A percentile compares a stretch with the other conserved stretches of the same genome.
Conservation (phyloP, 2,113 vertebrate species). For the Uria aalge region DNA sequence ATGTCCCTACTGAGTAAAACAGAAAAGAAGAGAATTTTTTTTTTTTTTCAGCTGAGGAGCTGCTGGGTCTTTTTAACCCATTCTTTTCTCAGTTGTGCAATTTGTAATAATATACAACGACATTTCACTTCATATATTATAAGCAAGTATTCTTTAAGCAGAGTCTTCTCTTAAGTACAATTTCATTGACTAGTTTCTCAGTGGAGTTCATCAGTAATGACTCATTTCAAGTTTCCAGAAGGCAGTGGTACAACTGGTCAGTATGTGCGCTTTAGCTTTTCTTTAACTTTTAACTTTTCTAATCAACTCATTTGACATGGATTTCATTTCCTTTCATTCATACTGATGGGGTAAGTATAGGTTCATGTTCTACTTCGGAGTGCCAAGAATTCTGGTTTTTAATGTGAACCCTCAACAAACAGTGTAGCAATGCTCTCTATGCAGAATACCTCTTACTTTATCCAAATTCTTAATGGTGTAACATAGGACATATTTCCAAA, state of each 20-base stretch:
- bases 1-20: not conserved
- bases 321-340: not conserved
- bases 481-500: not conserved
- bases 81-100: not conserved
- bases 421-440: not conserved
- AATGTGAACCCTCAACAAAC: not conserved
- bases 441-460: not conserved
- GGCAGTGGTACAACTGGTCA: not conserved
- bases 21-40: not conserved
- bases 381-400: not conserved
- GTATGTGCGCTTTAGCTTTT: not conserved
- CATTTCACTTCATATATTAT: not conserved
- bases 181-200: not conserved
- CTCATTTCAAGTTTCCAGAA: not conserved
- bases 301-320: not conserved
- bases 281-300: not conserved
- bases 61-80: conserved; percentile 24
- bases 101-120: not conserved
- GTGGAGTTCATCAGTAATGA: not conserved
- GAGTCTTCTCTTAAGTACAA: not conserved
- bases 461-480: not conserved
- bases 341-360: not conserved
- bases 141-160: not conserved
- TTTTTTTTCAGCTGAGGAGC: not conserved
- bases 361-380: not conserved